A percentile compares a stretch with the other conserved stretches of the same genome.
These are phyloP conservation scores for Protobothrops mucrosquamatus DNA, from an alignment of 2,113 vertebrate species.

Conservation along the genomic window DNA sequence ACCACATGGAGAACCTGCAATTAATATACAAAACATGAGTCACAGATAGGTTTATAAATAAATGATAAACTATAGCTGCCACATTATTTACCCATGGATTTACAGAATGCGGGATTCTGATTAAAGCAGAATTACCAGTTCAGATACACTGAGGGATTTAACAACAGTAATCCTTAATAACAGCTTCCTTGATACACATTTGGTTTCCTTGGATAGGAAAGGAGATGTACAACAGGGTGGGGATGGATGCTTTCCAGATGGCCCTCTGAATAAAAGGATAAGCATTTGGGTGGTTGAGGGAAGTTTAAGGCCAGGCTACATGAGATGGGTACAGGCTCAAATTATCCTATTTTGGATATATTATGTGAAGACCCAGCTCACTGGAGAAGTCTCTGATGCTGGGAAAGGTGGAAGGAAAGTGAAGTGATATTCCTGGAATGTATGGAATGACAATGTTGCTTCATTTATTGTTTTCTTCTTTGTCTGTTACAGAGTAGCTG, in stretches of 20 bases:
- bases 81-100: conserved; percentile 69
- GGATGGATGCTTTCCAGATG: background rate
- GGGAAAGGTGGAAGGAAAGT: background rate
- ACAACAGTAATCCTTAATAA: conserved; percentile 43
- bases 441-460: too few species aligned
- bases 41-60: conserved; percentile 71
- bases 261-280: background rate
- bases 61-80: conserved; percentile 60
- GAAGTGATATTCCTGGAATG: background rate
- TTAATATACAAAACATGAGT: conserved; percentile 68
- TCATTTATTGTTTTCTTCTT: too few species aligned
- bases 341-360: background rate
- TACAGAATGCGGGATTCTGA: conserved; percentile 62
- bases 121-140: conserved; percentile 61
- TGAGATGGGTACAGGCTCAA: background rate
- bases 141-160: conserved; percentile 46
- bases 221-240: background rate
- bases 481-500: too few species aligned
- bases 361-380: background rate
- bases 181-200: background rate
- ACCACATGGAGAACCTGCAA: conserved; percentile 56
- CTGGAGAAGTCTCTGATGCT: background rate
- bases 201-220: background rate
- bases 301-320: background rate
- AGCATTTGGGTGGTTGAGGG: background rate